Evolutionary conservation across 2,113 vertebrate genomes (phyloP).

Genomic region (Mellivora capensis): DNA sequence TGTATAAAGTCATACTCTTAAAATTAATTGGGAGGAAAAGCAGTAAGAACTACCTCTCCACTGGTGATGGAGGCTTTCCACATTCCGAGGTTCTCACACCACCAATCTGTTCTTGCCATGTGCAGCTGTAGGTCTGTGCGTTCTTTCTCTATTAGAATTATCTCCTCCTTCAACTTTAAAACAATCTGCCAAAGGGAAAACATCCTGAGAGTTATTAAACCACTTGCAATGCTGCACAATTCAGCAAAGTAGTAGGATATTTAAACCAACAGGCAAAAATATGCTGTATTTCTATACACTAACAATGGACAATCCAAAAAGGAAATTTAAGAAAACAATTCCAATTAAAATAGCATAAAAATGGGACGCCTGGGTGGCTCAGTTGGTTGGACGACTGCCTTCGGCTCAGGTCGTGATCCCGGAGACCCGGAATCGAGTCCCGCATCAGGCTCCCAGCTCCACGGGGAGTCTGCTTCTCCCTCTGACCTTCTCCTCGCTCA

Average conservation of each 20-base stretch:
- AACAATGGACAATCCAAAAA: not conserved
- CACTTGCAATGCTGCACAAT: not conserved
- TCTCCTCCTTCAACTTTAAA: constrained; percentile 96
- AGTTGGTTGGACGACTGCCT: too few species aligned
- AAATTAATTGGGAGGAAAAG: not conserved
- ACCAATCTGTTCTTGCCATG: constrained; percentile 96
- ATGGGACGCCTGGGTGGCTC: not conserved
- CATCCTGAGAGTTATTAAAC: not conserved
- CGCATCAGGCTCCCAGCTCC: too few species aligned
- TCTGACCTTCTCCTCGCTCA: too few species aligned
- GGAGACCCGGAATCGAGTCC: too few species aligned
- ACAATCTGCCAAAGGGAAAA: constrained; percentile 86
- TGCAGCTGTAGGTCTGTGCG: constrained; percentile 94
- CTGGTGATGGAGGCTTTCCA: constrained; percentile 92
- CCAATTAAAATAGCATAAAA: not conserved
- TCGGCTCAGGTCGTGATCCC: too few species aligned
- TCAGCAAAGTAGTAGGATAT: not conserved
- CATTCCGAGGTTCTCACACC: constrained; percentile 97
- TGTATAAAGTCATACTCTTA: not conserved
- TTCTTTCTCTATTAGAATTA: constrained; percentile 94
- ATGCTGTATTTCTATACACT: not conserved
- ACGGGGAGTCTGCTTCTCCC: too few species aligned
- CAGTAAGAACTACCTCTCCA: constrained; percentile 85
- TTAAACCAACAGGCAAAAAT: not conserved
- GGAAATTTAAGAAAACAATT: not conserved